Base-by-base conservation (phyloP, 2,797 vertebrate genomes). In the Threskiornis aethiopicus region DNA sequence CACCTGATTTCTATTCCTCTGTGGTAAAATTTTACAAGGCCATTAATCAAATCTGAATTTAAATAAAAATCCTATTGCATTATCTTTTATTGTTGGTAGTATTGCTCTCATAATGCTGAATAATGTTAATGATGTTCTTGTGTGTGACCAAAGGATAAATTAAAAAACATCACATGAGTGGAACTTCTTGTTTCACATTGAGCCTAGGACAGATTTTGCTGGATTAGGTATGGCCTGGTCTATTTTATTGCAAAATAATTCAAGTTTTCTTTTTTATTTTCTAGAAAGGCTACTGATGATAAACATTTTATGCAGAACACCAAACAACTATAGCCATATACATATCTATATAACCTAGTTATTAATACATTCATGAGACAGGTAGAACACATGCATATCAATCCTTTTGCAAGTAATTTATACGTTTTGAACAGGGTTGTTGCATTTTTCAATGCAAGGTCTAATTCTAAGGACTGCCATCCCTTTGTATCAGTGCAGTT, bases 31-130 rank as follows among this genome's bases (percentile, higher is more conserved):
- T 90, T 87, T 89, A 87, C 62, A 51, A 77, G 19, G 19, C 24
- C 64, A 83, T 90, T 84, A 57, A 90, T 97, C 67, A 96, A 89
- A 88, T 33, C 35, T 52, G 69, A 84, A 96, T 96, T 93, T 96
- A 94, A 97, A 95, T 95, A 79, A 92, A 95, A 87, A 87, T 31
- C 24, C 15, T 61, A 77, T 71, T 95, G 52, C 41, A 67, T 94
- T 96, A 84, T 52, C 70, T 93, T 96, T 95, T 95, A 92, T 89
- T 96, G 80, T 89, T 70, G 54, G n/a, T 79, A 71, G 17, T 70
- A 61, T 64, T 94, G 77, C 47, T 82, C n/a, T 79, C 66, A 47
- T 82, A 80, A 72, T 52, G 52, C 37, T 87, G 81, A 93, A 79
- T 87, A 77, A 89, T 44, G 64, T 67, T 94, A 83, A 87, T 65